Evolutionary conservation across 2,113 vertebrate genomes (phyloP).

Genomic region (Erinaceus europaeus): DNA sequence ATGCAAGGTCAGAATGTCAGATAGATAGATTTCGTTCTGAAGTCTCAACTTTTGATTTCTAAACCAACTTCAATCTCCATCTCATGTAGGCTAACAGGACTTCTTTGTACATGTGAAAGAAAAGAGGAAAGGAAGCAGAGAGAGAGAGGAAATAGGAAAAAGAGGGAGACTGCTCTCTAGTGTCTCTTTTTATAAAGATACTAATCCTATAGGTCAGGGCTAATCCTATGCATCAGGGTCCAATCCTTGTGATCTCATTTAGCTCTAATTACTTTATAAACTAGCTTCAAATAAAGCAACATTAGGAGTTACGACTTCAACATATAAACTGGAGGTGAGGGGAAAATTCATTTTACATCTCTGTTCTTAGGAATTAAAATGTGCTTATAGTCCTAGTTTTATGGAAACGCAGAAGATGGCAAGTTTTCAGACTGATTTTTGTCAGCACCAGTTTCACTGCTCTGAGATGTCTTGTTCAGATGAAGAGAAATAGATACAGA

Average conservation of each 20-base stretch:
- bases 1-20: neutral
- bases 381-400: too few species aligned
- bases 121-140: neutral
- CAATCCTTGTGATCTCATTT: neutral
- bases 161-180: neutral
- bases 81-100: neutral
- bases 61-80: neutral
- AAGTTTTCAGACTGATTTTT: too few species aligned
- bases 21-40: neutral
- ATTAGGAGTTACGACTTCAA: neutral
- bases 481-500: too few species aligned
- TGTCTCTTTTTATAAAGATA: neutral
- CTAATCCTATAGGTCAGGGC: neutral
- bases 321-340: neutral
- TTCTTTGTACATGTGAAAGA: neutral
- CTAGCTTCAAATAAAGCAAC: neutral
- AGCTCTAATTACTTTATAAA: constrained; percentile 20
- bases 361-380: neutral
- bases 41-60: neutral
- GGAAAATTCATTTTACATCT: neutral
- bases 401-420: too few species aligned
- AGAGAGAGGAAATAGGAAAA: neutral
- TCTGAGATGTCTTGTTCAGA: too few species aligned
- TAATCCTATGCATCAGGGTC: neutral
- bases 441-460: too few species aligned